Base-by-base conservation (phyloP, 35 echinoderm and acorn worm species). In the Ophiothrix spiculata region DNA sequence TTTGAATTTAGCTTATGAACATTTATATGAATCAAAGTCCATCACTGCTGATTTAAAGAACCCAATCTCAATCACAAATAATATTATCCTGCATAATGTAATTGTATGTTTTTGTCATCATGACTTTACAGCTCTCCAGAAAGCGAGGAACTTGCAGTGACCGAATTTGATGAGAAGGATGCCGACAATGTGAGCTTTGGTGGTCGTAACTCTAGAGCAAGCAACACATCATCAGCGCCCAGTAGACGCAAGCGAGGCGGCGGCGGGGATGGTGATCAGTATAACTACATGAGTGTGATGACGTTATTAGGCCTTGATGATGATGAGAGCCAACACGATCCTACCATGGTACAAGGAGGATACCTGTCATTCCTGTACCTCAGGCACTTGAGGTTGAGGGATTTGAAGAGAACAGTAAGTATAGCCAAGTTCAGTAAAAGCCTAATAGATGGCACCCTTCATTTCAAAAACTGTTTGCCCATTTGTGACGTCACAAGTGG, bases 131-230 rank as follows among this genome's bases (percentile, higher is more conserved):
- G 96, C 41, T 40, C 63, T 17, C 63, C 75, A 0, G 49, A 84
- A 60, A 89, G 91, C 1, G 92, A 91, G 33, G 96, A 99, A 56
- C 75, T 91, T 42, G 79, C 82, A 32, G 83, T 99, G 16, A 87
- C 86, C 34, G 96, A 99, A 25, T 99, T 99, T 92, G 96, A 99
- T 34, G 96, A 99, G 39, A 94, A 94, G 77, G 96, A 99, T 56
- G 79, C 85, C 25, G 92, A 99, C 81, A 90, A 90, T 77, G 88
- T 99, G 78, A 99, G 77, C 79, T 94, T 90, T 39, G 81, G 84
- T n/a, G 75, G 89, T 42, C 89, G 89, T 0, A 82, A 86, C 36
- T 91, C 89, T 4, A 76, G 87, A 25, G 81, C 90, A 16, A 40
- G 82, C 16, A 89, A 86, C 10, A 85, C 91, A 6, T 14, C 82